phyloP scores from a whole-genome alignment of 2,888 invertebrate species.

The Itoplectis maculator region DNA sequence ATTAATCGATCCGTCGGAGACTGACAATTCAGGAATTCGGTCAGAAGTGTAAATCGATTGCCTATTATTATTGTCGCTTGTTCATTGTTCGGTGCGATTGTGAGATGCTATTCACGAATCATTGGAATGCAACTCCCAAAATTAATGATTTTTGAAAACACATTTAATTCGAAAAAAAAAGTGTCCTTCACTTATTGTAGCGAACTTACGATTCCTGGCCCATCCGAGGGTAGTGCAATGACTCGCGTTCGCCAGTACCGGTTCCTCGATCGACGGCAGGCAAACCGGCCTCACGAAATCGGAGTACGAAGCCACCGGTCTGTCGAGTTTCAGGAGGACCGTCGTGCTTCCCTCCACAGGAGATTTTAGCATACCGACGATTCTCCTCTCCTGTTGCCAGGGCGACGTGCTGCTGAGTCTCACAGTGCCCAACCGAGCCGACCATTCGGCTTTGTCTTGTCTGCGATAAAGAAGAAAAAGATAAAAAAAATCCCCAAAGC shows the following conservation, averaged over 20 bases:
- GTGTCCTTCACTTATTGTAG: neutral
- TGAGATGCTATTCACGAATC: too few relatives aligned
- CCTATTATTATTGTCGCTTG: neutral
- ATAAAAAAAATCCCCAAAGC: too few relatives aligned
- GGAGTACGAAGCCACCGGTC: conserved; percentile 89
- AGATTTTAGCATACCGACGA: conserved; percentile 94
- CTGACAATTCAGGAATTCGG: neutral
- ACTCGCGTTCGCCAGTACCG: conserved; percentile 82
- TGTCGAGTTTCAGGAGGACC: conserved; percentile 92
- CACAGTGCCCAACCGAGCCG: conserved; percentile 91
- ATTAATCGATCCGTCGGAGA: neutral
- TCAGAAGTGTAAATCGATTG: neutral
- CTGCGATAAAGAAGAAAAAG: conserved; percentile 81
- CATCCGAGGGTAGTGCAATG: conserved; percentile 94
- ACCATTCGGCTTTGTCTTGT: conserved; percentile 95
- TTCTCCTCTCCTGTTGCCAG: conserved; percentile 94
- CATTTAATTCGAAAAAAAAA: neutral
- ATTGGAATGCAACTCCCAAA: too few relatives aligned
- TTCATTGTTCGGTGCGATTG: too few relatives aligned
- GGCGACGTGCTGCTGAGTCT: conserved; percentile 92
- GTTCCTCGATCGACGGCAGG: conserved; percentile 88
- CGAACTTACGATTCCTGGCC: conserved; percentile 89
- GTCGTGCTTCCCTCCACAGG: conserved; percentile 95
- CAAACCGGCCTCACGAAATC: conserved; percentile 95
- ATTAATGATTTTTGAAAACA: too few relatives aligned